Evolutionary conservation across 2,797 vertebrate genomes (phyloP).

Genomic region (Rhinogobio ventralis): DNA sequence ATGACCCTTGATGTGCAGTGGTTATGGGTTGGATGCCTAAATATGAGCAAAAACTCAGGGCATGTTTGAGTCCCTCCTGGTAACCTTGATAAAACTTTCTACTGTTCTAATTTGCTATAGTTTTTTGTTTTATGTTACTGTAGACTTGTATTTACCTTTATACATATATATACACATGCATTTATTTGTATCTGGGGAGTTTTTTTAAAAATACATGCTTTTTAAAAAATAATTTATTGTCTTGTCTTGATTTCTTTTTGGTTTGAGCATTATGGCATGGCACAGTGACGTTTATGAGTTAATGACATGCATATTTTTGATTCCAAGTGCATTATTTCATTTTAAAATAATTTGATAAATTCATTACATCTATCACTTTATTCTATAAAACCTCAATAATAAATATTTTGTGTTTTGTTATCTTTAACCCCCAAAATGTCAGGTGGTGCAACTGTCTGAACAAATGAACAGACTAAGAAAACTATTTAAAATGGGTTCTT

Average conservation of each 20-base stretch:
- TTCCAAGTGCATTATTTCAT: too few relatives aligned
- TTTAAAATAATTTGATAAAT: too few relatives aligned
- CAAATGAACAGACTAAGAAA: too few relatives aligned
- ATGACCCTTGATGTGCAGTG: neutral
- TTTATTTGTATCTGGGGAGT: neutral
- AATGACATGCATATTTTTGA: too few relatives aligned
- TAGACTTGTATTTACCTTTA: neutral
- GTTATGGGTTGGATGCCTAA: neutral
- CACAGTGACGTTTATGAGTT: neutral
- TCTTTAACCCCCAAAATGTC: too few relatives aligned
- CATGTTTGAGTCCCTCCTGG: neutral
- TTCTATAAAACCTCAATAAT: too few relatives aligned
- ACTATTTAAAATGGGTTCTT: too few relatives aligned
- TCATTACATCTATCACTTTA: too few relatives aligned
- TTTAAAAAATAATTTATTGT: neutral
- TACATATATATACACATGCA: neutral
- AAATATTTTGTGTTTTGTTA: too few relatives aligned
- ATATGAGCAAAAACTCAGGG: conserved; percentile 13
- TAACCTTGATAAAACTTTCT: conserved; percentile 20
- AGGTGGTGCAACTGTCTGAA: too few relatives aligned
- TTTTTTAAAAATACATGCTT: conserved; percentile 11
- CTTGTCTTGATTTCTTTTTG: conserved; percentile 11
- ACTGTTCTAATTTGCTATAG: neutral
- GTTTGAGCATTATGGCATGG: neutral
- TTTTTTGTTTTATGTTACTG: neutral